Base-by-base conservation (phyloP, 2,888 invertebrate species). In the Noctua janthina region DNA sequence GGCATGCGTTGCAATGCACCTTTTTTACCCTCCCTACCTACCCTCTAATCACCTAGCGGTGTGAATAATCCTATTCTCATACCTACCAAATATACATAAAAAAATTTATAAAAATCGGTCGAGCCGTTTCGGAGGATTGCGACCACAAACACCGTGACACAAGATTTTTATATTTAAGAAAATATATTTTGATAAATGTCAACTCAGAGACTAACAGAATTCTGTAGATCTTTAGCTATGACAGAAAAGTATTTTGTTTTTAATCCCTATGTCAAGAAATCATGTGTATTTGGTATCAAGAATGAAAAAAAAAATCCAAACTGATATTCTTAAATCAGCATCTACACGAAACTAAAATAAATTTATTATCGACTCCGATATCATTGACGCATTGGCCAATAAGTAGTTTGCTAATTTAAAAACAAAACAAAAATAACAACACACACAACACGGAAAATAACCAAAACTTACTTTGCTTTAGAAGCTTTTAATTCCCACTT, bases 381-480 rank as follows among this genome's bases (percentile, higher is more conserved):
- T 67, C 66, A 77, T 71, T 62, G 73, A 46, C 62, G 64, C 66
- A 39, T 10, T 66, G 17, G 35, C 35, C 70, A 76, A 43, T 56
- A 56, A 59, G 23, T 56, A 62, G 39, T 67, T 20, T 74, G 39
- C 29, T 74, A 68, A 77, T 67, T 76, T 46, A n/a, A 54, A 75
- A 76, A 43, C 13, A 29, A 43, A n/a, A 43, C 11, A 39, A 51
- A 72, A 78, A 43, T 59, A 73, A 68, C 11, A 59, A 81, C 64
- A 72, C 72, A 17, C 15, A 43, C 2, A 13, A 64, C 49, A 74
- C 76, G 76, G 73, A 73, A 78, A 69, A 75, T 56, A 29, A 62
- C 43, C 69, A 86, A 46, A 68, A 86, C 85, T 83, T 87, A 85
- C 79, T n/a, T n/a, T 49, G 29, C 20, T 77, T 74, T 51, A 7